These are phyloP conservation scores for Opisthograptis luteolata DNA, from an alignment of 2,888 invertebrate genomes.

Conservation along the genomic window DNA sequence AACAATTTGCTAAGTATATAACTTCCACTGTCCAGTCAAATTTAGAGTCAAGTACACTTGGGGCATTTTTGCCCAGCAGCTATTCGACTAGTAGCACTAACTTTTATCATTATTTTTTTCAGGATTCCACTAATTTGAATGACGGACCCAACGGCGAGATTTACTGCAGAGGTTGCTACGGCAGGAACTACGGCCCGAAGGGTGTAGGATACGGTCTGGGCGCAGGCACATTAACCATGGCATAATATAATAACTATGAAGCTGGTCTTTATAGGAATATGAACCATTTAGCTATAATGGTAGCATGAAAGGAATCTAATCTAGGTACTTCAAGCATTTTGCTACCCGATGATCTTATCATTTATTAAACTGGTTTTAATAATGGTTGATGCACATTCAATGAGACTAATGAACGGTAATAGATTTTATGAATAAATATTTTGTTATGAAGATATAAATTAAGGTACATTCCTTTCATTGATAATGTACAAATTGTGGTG, in stretches of 20 bases:
- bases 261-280: constrained; percentile 80
- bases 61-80: neutral
- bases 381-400: constrained; percentile 77
- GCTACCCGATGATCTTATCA: constrained; percentile 78
- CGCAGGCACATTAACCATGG: constrained; percentile 95
- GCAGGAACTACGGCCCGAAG: constrained; percentile 93
- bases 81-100: neutral
- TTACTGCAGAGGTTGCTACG: constrained; percentile 96
- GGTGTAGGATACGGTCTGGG: constrained; percentile 96
- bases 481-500: constrained; percentile 76
- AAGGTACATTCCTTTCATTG: constrained; percentile 84
- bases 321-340: constrained; percentile 51
- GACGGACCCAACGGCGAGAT: constrained; percentile 97
- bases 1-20: too few relatives aligned
- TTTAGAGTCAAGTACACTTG: too few relatives aligned
- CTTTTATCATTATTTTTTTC: constrained; percentile 46
- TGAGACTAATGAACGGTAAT: constrained; percentile 73
- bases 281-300: constrained; percentile 58
- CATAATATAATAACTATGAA: constrained; percentile 84
- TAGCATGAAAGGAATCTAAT: constrained; percentile 78
- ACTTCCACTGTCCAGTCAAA: too few relatives aligned
- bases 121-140: constrained; percentile 95
- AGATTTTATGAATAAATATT: constrained; percentile 65
- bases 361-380: constrained; percentile 83
- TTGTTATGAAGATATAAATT: constrained; percentile 82